Percentiles rank a stretch among this genome's conserved stretches.
These are phyloP conservation scores for Smutsia temminckii DNA, from an alignment of 2,797 vertebrate genomes.

Conservation along the genomic window DNA sequence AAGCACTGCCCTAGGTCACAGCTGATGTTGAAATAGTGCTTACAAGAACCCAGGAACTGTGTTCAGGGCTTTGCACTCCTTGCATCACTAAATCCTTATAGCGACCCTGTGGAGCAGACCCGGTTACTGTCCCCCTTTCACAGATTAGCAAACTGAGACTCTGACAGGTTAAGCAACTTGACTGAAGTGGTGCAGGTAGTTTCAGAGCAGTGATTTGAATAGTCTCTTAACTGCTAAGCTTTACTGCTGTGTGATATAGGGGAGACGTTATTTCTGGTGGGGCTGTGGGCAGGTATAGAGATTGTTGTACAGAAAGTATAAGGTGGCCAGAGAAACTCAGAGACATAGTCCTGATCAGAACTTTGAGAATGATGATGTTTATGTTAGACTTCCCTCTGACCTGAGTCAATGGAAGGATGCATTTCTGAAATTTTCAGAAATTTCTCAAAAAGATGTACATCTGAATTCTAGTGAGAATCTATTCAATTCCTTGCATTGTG, in stretches of 20 bases:
- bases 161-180: not conserved
- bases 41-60: not conserved
- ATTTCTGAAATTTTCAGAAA: constrained; percentile 12
- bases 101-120: too few relatives aligned
- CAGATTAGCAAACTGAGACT: constrained; percentile 28
- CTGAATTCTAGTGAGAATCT: constrained; percentile 36
- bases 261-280: not conserved
- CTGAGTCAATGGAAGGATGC: not conserved
- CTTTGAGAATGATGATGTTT: not conserved
- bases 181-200: not conserved
- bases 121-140: not conserved
- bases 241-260: not conserved
- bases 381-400: not conserved
- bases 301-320: not conserved
- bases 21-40: fast-evolving
- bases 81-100: not conserved
- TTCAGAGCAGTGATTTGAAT: not conserved
- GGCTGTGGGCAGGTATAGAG: not conserved
- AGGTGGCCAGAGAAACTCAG: not conserved
- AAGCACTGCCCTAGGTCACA: not conserved
- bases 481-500: constrained; percentile 14
- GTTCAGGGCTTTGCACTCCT: not conserved
- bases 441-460: not conserved
- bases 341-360: not conserved
- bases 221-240: not conserved